Evolutionary conservation across 2,888 invertebrate species (phyloP).

Genomic region (Teinopalpus imperialis): DNA sequence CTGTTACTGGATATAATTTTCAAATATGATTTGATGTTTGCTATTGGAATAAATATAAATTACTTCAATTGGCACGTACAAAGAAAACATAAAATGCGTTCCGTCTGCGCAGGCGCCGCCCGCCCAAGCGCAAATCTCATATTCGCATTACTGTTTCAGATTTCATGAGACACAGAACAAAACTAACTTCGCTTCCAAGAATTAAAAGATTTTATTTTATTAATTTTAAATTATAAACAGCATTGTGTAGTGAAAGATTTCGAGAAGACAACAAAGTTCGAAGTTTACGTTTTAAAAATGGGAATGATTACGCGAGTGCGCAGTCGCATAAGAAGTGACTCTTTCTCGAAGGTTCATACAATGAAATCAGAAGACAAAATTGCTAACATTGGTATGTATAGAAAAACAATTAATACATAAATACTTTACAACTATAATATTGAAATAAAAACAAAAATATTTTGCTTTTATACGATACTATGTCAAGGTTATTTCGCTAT

Average conservation of each 20-base stretch:
- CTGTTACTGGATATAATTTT: conserved; percentile 2
- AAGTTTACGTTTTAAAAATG: no score
- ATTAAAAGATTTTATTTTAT: conserved; percentile 4
- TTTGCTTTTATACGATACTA: no score
- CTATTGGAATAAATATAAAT: conserved; percentile 39
- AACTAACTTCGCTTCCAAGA: conserved; percentile 27
- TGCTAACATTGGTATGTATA: conserved; percentile 86
- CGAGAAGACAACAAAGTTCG: no score
- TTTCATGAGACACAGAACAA: conserved; percentile 48
- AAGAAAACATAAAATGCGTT: conserved; percentile 23
- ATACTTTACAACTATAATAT: no score
- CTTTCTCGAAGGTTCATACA: conserved; percentile 83
- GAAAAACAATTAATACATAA: no score
- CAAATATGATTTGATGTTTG: conserved; percentile 20
- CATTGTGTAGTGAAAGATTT: conserved; percentile 13
- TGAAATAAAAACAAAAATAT: no score
- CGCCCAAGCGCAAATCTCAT: conserved; percentile 51
- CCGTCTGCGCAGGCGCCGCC: conserved; percentile 42
- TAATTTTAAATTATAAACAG: conserved; percentile 1
- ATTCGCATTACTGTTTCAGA: conserved; percentile 67
- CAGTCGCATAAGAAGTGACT: conserved; percentile 84
- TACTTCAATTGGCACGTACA: conserved; percentile 31
- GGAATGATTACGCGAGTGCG: conserved; percentile 88
- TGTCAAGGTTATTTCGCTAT: no score
- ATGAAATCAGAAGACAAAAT: conserved; percentile 85